phyloP scores from a whole-genome alignment of 2,888 invertebrate genomes.

The Ceratothoa steindachneri region DNA sequence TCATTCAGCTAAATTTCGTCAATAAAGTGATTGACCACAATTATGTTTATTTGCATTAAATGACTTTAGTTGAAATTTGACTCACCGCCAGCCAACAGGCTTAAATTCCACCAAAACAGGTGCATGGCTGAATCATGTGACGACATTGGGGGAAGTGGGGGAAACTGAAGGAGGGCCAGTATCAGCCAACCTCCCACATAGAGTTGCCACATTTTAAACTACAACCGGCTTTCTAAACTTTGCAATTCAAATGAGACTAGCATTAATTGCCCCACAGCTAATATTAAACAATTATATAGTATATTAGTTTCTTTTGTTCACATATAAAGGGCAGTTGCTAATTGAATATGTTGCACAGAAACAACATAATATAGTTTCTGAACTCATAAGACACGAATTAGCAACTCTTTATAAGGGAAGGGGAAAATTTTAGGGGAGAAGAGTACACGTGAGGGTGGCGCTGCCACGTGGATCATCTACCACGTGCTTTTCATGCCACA shows the following conservation, averaged over 20 bases:
- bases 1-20: too few relatives aligned
- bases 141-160: not conserved
- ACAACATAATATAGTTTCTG: too few relatives aligned
- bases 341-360: too few relatives aligned
- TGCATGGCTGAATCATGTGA: constrained; percentile 13
- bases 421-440: not conserved
- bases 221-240: not conserved
- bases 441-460: constrained; percentile 8
- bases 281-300: too few relatives aligned
- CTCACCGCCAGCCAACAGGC: constrained; percentile 8
- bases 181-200: not conserved
- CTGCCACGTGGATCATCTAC: constrained; percentile 8
- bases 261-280: too few relatives aligned
- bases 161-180: not conserved
- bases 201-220: not conserved
- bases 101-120: constrained; percentile 12
- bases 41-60: too few relatives aligned
- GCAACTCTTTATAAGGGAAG: too few relatives aligned
- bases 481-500: constrained; percentile 12
- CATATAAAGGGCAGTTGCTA: too few relatives aligned
- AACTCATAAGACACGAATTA: too few relatives aligned
- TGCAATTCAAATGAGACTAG: too few relatives aligned
- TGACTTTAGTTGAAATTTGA: not conserved
- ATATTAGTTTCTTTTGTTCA: too few relatives aligned
- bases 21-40: too few relatives aligned